Conservation (phyloP, 2,797 vertebrate species). For the Channa striata region DNA sequence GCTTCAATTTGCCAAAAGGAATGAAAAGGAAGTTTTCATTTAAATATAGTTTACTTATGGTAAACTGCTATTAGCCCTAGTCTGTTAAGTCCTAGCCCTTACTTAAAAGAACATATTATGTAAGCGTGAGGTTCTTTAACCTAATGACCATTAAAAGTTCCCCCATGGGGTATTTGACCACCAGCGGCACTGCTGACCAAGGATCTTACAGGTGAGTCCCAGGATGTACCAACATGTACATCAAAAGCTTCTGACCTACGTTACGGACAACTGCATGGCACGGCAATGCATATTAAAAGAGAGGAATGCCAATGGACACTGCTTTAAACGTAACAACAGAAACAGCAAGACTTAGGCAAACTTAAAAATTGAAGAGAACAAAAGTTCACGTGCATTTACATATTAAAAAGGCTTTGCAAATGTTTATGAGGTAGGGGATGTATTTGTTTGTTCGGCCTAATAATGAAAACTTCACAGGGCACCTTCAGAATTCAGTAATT, state of each 20-base stretch:
- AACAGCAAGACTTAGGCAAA: not conserved
- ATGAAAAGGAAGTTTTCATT: not conserved
- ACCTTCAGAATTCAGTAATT: constrained; percentile 2
- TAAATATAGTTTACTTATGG: not conserved
- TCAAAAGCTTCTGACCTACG: not conserved
- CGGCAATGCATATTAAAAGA: not conserved
- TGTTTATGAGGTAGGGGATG: constrained; percentile 46
- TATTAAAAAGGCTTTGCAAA: constrained; percentile 1
- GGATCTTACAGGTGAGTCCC: not conserved
- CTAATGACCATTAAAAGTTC: constrained; percentile 4
- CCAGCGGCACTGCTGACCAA: constrained; percentile 6
- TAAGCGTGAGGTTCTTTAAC: not conserved
- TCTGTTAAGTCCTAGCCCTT: constrained; percentile 37
- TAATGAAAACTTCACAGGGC: constrained; percentile 3
- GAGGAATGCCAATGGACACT: not conserved
- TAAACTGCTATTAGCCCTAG: constrained; percentile 12
- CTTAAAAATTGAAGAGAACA: too few relatives aligned
- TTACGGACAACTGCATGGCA: not conserved
- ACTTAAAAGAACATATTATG: not conserved
- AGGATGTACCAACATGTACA: not conserved
- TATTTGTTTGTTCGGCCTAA: constrained; percentile 12
- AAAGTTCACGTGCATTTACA: not conserved
- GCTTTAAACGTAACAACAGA: not conserved
- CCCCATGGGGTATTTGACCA: constrained; percentile 16
- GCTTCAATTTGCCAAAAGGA: not conserved